A percentile compares a stretch with the other conserved stretches of the same genome.
These are phyloP conservation scores for Ctena decussata DNA, from an alignment of 2,888 invertebrate species.

Conservation along the genomic window DNA sequence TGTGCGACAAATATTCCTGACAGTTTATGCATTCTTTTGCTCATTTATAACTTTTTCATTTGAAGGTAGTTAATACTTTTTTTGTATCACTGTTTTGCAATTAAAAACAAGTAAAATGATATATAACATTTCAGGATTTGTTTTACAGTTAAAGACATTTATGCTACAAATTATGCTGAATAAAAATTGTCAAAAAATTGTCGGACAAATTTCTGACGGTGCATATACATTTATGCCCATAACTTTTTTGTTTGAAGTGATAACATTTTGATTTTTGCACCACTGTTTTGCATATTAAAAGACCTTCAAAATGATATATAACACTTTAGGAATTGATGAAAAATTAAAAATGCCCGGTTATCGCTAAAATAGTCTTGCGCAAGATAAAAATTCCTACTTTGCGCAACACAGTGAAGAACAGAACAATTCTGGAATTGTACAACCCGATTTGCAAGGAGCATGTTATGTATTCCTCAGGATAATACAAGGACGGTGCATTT, in stretches of 20 bases:
- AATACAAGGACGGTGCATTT: too few species aligned
- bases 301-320: conserved; percentile 28
- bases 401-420: too few species aligned
- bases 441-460: too few species aligned
- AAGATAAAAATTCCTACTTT: too few species aligned
- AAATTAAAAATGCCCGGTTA: conserved; percentile 7
- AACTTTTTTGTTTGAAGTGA: conserved; percentile 7
- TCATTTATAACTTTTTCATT: background rate
- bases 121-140: background rate
- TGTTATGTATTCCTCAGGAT: too few species aligned
- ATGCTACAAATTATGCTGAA: background rate
- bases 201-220: background rate
- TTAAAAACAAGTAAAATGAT: background rate
- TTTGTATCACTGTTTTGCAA: background rate
- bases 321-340: background rate
- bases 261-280: background rate
- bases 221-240: background rate
- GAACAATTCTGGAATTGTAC: too few species aligned
- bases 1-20: background rate
- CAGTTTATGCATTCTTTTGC: background rate
- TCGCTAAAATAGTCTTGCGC: too few species aligned
- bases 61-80: background rate
- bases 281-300: conserved; percentile 9
- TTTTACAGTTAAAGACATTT: too few species aligned
- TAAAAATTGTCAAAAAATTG: background rate